Percentiles rank a stretch among this genome's conserved stretches.
Conservation (phyloP, 2,888 invertebrate species). For the Nymphalis c-album region DNA sequence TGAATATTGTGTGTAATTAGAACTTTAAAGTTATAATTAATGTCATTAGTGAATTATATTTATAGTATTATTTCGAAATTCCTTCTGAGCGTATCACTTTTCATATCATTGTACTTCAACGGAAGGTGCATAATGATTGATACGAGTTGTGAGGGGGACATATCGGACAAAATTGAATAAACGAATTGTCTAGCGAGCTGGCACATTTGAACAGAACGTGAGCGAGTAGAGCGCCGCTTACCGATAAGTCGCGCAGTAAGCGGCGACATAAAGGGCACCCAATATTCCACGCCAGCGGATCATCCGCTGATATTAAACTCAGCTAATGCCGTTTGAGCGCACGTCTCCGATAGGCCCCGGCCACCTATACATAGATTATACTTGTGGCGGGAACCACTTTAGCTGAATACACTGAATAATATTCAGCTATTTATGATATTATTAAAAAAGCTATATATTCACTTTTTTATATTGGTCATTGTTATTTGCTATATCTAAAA, state of each 20-base stretch:
- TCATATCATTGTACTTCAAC: no score
- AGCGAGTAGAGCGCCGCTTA: not conserved
- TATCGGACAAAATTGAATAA: not conserved
- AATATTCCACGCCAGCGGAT: slow-evolving; percentile 34
- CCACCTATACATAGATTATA: not conserved
- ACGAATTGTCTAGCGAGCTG: slow-evolving; percentile 8
- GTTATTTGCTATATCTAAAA: no score
- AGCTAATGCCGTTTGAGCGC: slow-evolving; percentile 25
- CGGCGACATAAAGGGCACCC: slow-evolving; percentile 13
- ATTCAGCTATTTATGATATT: no score
- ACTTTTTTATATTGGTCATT: no score
- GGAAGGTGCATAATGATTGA: not conserved
- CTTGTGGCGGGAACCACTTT: not conserved
- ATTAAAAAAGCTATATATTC: no score
- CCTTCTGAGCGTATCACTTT: no score
- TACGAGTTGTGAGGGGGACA: not conserved
- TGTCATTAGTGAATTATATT: no score
- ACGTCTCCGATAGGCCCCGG: not conserved
- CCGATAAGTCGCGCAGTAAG: slow-evolving; percentile 1
- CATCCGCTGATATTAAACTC: slow-evolving; percentile 47
- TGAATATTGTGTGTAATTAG: no score
- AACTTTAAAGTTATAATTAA: no score
- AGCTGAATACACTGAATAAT: no score
- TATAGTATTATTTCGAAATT: no score
- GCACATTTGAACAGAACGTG: not conserved